These are phyloP conservation scores for Zapornia atra DNA, from an alignment of 2,113 vertebrate genomes.

Conservation along the genomic window DNA sequence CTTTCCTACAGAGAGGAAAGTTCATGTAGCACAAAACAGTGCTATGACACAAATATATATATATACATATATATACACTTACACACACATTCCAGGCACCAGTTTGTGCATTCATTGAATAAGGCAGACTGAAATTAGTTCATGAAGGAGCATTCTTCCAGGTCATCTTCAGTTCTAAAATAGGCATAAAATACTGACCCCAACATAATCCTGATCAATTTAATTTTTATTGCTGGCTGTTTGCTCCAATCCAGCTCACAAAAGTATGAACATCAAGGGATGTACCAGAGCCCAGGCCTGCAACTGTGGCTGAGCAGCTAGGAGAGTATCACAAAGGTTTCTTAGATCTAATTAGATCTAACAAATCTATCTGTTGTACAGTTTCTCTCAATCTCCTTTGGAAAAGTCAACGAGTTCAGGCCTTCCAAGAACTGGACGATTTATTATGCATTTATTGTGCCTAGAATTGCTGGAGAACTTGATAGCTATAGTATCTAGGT, in stretches of 20 bases:
- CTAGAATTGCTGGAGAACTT: neutral
- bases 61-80: neutral
- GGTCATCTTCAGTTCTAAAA: neutral
- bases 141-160: neutral
- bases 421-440: neutral
- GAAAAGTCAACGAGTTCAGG: neutral
- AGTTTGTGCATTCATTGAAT: neutral
- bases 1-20: neutral
- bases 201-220: neutral
- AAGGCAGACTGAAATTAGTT: neutral
- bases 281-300: neutral
- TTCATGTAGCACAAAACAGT: neutral
- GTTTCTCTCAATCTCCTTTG: neutral
- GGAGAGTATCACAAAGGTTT: neutral
- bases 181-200: neutral
- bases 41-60: neutral
- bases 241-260: neutral
- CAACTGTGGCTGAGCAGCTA: neutral
- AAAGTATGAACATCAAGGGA: neutral
- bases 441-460: neutral
- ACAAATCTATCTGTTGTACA: neutral
- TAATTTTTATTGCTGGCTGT: neutral
- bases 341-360: neutral
- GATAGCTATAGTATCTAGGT: neutral
- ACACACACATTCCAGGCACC: neutral